Percentiles rank a stretch among this genome's conserved stretches.
Evolutionary conservation across 1,140 invertebrate species (phyloP).

Genomic region (Aphelinus certus): DNA sequence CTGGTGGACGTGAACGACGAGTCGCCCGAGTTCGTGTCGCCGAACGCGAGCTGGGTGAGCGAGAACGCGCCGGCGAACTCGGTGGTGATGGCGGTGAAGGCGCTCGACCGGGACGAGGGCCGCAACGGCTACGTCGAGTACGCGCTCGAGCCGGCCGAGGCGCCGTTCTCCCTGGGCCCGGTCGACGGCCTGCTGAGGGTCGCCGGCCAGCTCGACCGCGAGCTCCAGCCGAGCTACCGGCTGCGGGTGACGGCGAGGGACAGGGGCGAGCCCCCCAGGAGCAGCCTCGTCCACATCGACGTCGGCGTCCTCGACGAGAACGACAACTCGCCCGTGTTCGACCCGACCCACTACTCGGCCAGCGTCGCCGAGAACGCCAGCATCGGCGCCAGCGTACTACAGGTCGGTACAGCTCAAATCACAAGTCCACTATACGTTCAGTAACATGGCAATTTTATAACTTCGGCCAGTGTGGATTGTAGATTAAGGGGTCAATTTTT

Average conservation of each 20-base stretch:
- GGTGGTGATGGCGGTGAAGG: constrained; percentile 89
- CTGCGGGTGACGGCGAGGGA: constrained; percentile 86
- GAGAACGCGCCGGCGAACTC: constrained; percentile 92
- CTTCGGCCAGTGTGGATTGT: too few species aligned
- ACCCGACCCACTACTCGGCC: constrained; percentile 86
- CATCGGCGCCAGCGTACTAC: constrained; percentile 88
- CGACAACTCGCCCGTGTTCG: constrained; percentile 92
- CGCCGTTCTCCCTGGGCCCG: constrained; percentile 84
- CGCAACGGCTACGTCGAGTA: constrained; percentile 94
- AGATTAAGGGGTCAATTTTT: too few species aligned
- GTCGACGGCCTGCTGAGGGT: constrained; percentile 88
- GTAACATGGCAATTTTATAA: too few species aligned
- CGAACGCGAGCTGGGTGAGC: constrained; percentile 79
- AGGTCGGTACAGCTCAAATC: constrained; percentile 66
- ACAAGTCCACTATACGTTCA: background rate
- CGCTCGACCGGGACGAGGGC: constrained; percentile 91
- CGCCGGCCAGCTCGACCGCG: constrained; percentile 84
- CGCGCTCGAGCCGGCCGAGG: constrained; percentile 68
- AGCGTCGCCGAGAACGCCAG: constrained; percentile 92
- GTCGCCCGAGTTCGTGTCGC: constrained; percentile 88
- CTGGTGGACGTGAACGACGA: constrained; percentile 95
- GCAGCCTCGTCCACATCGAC: constrained; percentile 74
- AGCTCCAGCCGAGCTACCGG: constrained; percentile 82
- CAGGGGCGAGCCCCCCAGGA: constrained; percentile 84
- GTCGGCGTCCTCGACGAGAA: constrained; percentile 90